phyloP scores from a whole-genome alignment of 2,888 invertebrate species.

The Phoronis australis region DNA sequence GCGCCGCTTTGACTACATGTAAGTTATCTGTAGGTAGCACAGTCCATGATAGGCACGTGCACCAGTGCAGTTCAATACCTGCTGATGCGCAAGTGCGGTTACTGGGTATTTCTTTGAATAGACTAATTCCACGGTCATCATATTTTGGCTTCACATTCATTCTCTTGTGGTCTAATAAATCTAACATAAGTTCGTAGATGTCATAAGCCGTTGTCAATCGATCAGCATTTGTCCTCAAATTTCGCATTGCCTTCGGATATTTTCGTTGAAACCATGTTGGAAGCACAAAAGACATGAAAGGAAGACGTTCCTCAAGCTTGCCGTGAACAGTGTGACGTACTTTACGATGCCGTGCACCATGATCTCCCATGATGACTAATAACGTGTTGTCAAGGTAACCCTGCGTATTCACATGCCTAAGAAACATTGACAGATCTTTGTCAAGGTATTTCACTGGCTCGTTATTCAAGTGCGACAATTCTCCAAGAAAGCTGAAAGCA shows the following conservation, averaged over 20 bases:
- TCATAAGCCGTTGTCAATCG: slow-evolving; percentile 42
- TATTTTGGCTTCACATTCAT: not conserved
- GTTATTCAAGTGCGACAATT: slow-evolving; percentile 39
- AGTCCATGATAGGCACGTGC: slow-evolving; percentile 34
- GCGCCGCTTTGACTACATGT: slow-evolving; percentile 22
- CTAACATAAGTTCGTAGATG: slow-evolving; percentile 36
- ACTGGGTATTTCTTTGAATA: slow-evolving; percentile 29
- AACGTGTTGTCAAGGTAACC: slow-evolving; percentile 37
- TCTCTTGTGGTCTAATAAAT: slow-evolving; percentile 36
- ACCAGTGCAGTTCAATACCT: slow-evolving; percentile 40
- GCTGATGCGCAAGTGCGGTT: slow-evolving; percentile 37
- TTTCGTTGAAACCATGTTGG: slow-evolving; percentile 29
- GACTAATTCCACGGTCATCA: slow-evolving; percentile 28
- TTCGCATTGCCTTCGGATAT: slow-evolving; percentile 19
- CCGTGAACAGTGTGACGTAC: slow-evolving; percentile 37
- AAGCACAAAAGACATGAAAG: slow-evolving; percentile 38
- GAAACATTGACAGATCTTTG: slow-evolving; percentile 27
- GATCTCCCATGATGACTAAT: slow-evolving; percentile 40
- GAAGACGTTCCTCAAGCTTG: slow-evolving; percentile 44
- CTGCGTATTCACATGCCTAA: slow-evolving; percentile 20
- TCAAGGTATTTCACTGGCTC: slow-evolving; percentile 42
- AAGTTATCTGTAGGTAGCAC: slow-evolving; percentile 18
- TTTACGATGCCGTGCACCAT: slow-evolving; percentile 38
- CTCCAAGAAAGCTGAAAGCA: slow-evolving; percentile 34
- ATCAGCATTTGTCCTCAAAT: slow-evolving; percentile 29